Evolutionary conservation across 2,113 vertebrate genomes (phyloP), one percentile per base, ranked within the genome.

Genomic region (Cottus gobio): DNA sequence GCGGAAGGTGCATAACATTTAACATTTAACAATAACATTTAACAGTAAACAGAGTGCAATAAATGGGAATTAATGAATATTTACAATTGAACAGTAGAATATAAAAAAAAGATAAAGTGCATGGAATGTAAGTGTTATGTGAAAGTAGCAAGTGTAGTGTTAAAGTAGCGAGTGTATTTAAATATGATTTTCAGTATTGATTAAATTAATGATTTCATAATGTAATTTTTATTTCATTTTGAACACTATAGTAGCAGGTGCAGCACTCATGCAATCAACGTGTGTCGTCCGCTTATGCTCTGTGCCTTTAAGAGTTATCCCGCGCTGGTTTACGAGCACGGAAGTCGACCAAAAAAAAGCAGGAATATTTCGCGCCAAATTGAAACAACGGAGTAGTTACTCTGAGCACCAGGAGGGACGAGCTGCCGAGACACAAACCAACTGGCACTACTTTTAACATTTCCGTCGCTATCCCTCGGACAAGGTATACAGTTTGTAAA

Each of bases 301-400:
- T 90, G 88, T 58, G 10, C 42, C 93, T 93, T 93, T 93, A 93
- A 92, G 62, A 69, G 71, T 7, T 82, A 61, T 87, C 86, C 87
- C 91, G 90, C 90, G 82, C 84, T 70, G 10, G 5, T 20, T 18
- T 9, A 44, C 22, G 31, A 68, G 70, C 31, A 44, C 81, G 88
- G 89, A 91, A 90, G n/a, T 71, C 0, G 9, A 48, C 30, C 74
- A 66, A 80, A 83, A 85, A 85, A 7, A 1, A 8, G 65, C 10
- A 26, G 10, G 22, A n/a, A 52, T 64, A 82, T 75, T 91, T 91
- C 83, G 91, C 92, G 93, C 91, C 83, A 92, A 91, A 84, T 91
- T 86, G 81, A 83, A 91, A 86, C 82, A 66, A 72, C 48, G 4
- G 26, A 6, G 18, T 8, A 52, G 28, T 16, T 1, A 1, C 30